Percentiles rank a stretch among this genome's conserved stretches.
phyloP scores from a whole-genome alignment of 2,797 vertebrate species.

The Tangara arthus region DNA sequence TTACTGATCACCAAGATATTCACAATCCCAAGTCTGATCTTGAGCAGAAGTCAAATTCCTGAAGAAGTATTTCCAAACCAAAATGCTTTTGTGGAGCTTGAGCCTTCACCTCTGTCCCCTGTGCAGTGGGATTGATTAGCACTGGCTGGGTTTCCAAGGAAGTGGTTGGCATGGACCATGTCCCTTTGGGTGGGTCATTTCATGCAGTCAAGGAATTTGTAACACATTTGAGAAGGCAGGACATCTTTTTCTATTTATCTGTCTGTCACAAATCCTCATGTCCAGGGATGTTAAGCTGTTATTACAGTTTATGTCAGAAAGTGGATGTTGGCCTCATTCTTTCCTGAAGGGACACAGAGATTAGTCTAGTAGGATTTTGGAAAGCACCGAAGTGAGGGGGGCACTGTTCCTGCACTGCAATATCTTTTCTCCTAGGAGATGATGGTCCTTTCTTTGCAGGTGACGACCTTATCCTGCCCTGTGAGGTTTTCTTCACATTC shows the following conservation, averaged over 20 bases:
- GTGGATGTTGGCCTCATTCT: neutral
- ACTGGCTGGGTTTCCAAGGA: neutral
- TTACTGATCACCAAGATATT: neutral
- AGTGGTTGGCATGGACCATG: neutral
- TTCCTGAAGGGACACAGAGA: neutral
- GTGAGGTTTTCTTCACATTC: slow-evolving; percentile 74
- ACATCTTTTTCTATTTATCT: neutral
- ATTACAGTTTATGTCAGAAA: neutral
- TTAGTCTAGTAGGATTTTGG: neutral
- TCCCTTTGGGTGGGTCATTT: neutral
- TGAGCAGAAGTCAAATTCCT: neutral
- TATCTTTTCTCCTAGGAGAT: neutral
- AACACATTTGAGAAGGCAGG: neutral
- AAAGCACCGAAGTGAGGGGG: neutral
- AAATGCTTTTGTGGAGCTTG: neutral
- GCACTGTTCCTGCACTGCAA: neutral
- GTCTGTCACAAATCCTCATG: neutral
- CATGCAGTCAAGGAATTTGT: neutral
- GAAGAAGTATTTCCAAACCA: neutral
- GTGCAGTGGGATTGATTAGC: neutral
- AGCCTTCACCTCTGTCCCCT: neutral
- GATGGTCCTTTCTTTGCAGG: slow-evolving; percentile 40
- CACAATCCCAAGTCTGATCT: neutral
- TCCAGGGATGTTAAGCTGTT: neutral
- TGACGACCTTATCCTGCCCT: slow-evolving; percentile 70